Percentiles rank a stretch among this genome's conserved stretches.
Evolutionary conservation across 2,888 invertebrate genomes (phyloP).

Genomic region (Chalcosyrphus nemorum): DNA sequence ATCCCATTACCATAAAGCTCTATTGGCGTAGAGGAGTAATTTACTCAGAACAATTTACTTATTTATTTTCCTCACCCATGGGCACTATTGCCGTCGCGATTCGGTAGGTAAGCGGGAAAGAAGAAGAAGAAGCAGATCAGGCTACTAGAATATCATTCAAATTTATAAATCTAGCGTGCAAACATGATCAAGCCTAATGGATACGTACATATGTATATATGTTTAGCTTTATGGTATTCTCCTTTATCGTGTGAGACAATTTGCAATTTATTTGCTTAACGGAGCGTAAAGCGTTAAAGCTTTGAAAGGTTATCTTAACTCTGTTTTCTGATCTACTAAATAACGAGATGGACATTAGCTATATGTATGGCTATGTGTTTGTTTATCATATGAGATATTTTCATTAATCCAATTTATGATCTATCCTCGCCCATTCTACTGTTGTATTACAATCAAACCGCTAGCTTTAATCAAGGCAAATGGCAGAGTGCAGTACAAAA

Average conservation of each 20-base stretch:
- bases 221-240: background rate
- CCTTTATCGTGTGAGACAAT: slow-evolving; percentile 22
- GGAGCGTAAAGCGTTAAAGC: slow-evolving; percentile 41
- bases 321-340: slow-evolving; percentile 15
- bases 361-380: background rate
- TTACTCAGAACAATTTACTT: slow-evolving; percentile 30
- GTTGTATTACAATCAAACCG: slow-evolving; percentile 21
- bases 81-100: background rate
- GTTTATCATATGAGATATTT: slow-evolving; percentile 21
- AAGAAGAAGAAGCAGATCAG: background rate
- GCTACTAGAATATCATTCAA: slow-evolving; percentile 11
- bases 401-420: slow-evolving; percentile 55
- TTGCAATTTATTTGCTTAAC: slow-evolving; percentile 58
- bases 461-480: slow-evolving; percentile 19
- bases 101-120: background rate
- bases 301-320: slow-evolving; percentile 30
- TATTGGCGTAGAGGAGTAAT: slow-evolving; percentile 1
- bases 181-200: slow-evolving; percentile 33
- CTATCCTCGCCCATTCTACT: slow-evolving; percentile 23
- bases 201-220: slow-evolving; percentile 17
- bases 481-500: slow-evolving; percentile 31
- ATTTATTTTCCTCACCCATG: slow-evolving; percentile 25
- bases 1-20: background rate
- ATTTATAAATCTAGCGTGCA: slow-evolving; percentile 11
- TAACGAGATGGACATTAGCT: slow-evolving; percentile 1